Evolutionary conservation across 1,140 invertebrate genomes (phyloP).

Genomic region (Drosophila dunni): DNA sequence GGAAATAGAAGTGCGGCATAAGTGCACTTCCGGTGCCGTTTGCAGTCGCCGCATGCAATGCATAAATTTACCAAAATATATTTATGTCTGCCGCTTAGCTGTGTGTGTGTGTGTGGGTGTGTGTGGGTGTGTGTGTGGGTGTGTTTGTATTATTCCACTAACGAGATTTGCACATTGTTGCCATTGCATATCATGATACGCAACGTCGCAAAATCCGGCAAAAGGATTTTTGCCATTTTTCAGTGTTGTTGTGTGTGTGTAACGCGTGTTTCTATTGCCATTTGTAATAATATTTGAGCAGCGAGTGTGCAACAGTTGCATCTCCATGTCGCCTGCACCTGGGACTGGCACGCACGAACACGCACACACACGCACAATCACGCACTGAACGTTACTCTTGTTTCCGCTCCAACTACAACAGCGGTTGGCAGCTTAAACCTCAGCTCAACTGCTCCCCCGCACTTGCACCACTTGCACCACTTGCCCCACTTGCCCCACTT

Average conservation of each 20-base stretch:
- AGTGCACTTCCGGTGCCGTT: constrained; percentile 72
- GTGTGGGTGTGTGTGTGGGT: constrained; percentile 7
- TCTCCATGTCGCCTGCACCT: constrained; percentile 38
- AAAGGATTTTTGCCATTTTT: constrained; percentile 69
- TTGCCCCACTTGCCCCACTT: too few relatives aligned
- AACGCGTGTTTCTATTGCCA: constrained; percentile 43
- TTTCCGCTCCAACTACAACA: constrained; percentile 36
- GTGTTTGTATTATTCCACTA: constrained; percentile 48
- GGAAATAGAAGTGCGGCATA: constrained; percentile 81
- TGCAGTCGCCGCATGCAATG: constrained; percentile 46
- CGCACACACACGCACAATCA: constrained; percentile 1
- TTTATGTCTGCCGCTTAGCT: constrained; percentile 29
- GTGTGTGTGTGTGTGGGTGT: not conserved
- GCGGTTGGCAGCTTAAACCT: constrained; percentile 41
- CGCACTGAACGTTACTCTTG: constrained; percentile 20
- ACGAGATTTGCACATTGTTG: constrained; percentile 72
- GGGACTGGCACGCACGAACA: constrained; percentile 17
- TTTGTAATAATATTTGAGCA: constrained; percentile 66
- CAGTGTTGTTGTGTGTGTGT: constrained; percentile 39
- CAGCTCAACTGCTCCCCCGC: not conserved
- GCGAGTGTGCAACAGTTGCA: constrained; percentile 53
- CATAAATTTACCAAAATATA: constrained; percentile 41
- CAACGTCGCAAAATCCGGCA: constrained; percentile 39
- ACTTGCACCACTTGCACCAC: not conserved
- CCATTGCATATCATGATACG: constrained; percentile 13